Conservation (phyloP, 1,140 invertebrate species). For the Trichoplusia ni region DNA sequence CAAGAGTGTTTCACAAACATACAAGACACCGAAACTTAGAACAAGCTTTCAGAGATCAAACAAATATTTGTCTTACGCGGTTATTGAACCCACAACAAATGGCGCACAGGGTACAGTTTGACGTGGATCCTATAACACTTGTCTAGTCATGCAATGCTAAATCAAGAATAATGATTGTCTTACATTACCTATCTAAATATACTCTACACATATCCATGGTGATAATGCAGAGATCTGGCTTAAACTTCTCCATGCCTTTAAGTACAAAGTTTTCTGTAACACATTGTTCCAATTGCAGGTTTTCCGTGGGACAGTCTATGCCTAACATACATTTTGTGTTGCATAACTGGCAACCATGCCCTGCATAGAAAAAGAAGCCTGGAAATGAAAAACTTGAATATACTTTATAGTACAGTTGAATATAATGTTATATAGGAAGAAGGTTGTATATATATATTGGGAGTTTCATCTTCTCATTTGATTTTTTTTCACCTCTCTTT, state of each 20-base stretch:
- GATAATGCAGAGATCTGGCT: slow-evolving; percentile 71
- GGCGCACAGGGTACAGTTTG: no score
- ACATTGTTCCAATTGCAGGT: slow-evolving; percentile 63
- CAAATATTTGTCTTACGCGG: no score
- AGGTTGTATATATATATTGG: no score
- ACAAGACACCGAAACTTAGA: no score
- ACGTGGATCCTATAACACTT: no score
- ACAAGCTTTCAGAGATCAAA: no score
- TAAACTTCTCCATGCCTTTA: slow-evolving; percentile 59
- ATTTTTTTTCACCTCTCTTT: no score
- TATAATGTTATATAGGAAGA: no score
- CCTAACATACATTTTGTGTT: slow-evolving; percentile 74
- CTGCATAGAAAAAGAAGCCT: slow-evolving; percentile 78
- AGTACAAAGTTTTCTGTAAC: slow-evolving; percentile 74
- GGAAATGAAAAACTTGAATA: slow-evolving; percentile 50
- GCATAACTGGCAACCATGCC: slow-evolving; percentile 75
- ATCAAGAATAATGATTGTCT: not conserved
- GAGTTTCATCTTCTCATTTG: no score
- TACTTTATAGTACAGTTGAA: not conserved
- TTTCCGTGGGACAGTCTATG: slow-evolving; percentile 66
- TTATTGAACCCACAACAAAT: no score
- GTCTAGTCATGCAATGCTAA: not conserved
- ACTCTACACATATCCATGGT: slow-evolving; percentile 79
- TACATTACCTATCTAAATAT: slow-evolving; percentile 65
- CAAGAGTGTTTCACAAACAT: no score